Conservation (phyloP, 2,797 vertebrate genomes). For the Iguana delicatissima region DNA sequence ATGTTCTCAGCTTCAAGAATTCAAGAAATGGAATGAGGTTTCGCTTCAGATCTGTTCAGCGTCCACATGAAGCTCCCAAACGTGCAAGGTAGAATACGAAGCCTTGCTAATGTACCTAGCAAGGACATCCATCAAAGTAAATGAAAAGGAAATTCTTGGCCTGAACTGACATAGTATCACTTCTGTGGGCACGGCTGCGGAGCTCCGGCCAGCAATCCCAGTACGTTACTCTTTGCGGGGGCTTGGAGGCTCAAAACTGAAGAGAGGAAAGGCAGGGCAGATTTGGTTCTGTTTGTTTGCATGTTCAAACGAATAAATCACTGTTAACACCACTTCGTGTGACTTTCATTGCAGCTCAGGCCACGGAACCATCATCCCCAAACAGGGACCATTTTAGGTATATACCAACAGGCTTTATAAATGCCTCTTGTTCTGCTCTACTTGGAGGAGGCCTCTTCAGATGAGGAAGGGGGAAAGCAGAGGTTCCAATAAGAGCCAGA, state of each 20-base stretch:
- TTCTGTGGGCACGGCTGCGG: neutral
- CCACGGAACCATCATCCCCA: neutral
- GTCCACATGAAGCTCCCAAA: neutral
- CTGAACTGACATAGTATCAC: neutral
- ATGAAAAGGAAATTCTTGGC: neutral
- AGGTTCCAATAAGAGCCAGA: no score
- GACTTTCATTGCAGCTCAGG: neutral
- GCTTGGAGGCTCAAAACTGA: neutral
- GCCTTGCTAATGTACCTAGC: neutral
- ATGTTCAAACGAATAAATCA: neutral
- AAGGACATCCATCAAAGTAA: conserved; percentile 12
- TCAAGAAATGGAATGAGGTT: conserved; percentile 40
- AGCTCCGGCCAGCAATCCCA: neutral
- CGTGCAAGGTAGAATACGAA: conserved; percentile 15
- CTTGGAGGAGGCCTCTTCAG: no score
- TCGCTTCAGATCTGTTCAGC: neutral
- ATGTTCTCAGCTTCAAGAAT: neutral
- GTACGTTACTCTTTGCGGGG: neutral
- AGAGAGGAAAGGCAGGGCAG: neutral
- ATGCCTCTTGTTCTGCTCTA: no score
- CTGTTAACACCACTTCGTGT: no score
- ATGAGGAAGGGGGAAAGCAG: no score
- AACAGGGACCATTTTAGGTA: neutral
- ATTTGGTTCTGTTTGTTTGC: no score
- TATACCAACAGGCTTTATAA: no score